Conservation (phyloP, 2,797 vertebrate genomes). For the Glossophaga mutica region DNA sequence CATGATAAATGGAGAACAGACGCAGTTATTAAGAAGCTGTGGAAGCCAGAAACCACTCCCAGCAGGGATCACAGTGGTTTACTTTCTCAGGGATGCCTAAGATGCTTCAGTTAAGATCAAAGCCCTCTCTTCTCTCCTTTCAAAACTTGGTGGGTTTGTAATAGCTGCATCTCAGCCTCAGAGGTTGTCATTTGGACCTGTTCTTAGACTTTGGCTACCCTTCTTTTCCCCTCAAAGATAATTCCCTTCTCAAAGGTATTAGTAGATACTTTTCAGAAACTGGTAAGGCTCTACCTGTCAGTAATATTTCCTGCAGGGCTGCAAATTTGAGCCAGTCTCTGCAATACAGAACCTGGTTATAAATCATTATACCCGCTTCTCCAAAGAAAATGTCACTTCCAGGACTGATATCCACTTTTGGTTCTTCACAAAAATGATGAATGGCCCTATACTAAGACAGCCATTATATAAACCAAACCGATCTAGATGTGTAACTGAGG, state of each 20-base stretch:
- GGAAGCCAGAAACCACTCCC: neutral
- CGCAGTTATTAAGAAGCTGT: neutral
- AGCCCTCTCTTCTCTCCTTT: neutral
- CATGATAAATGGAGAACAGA: neutral
- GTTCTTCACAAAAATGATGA: neutral
- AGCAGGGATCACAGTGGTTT: neutral
- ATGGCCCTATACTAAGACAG: rapidly evolving
- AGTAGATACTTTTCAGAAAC: neutral
- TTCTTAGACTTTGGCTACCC: neutral
- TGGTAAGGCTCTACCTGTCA: neutral
- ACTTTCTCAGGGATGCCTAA: neutral
- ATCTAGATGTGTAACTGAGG: neutral
- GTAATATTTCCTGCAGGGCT: neutral
- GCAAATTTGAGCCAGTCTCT: neutral
- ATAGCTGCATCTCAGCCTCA: neutral
- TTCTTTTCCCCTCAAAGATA: neutral
- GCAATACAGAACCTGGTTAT: neutral
- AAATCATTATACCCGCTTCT: conserved; percentile 15
- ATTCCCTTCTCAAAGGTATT: neutral
- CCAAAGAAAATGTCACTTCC: conserved; percentile 34
- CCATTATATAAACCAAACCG: neutral
- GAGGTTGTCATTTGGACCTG: neutral
- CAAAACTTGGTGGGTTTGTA: neutral
- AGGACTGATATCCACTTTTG: neutral
- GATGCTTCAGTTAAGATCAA: neutral